phyloP scores from a whole-genome alignment of 2,888 invertebrate species.

The Agriopis leucophaearia region DNA sequence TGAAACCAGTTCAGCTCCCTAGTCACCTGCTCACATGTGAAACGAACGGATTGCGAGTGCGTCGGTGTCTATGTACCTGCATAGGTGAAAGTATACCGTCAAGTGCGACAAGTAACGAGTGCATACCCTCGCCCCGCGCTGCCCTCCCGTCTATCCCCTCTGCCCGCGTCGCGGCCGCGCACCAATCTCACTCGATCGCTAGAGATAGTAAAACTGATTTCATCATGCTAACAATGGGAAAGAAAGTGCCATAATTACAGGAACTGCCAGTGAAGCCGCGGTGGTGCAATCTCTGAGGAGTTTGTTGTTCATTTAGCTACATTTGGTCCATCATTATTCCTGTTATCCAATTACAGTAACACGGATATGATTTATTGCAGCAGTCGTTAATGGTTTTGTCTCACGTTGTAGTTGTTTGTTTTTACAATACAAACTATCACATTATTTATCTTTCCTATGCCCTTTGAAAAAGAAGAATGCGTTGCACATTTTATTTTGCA shows the following conservation, averaged over 20 bases:
- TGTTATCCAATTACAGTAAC: slow-evolving; percentile 14
- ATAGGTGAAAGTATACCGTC: slow-evolving; percentile 81
- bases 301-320: slow-evolving; percentile 22
- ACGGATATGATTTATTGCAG: slow-evolving; percentile 8
- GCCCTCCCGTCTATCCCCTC: slow-evolving; percentile 63
- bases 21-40: slow-evolving; percentile 55
- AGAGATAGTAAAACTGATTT: slow-evolving; percentile 80
- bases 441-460: background rate
- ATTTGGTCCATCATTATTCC: slow-evolving; percentile 27
- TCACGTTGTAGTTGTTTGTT: background rate
- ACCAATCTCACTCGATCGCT: slow-evolving; percentile 79
- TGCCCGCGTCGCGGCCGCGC: slow-evolving; percentile 44
- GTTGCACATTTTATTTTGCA: no score
- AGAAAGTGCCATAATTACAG: slow-evolving; percentile 84
- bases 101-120: slow-evolving; percentile 74
- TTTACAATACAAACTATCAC: background rate
- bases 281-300: slow-evolving; percentile 43
- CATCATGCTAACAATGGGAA: slow-evolving; percentile 80
- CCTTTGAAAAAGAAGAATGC: background rate
- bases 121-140: slow-evolving; percentile 40
- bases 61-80: slow-evolving; percentile 69
- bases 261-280: slow-evolving; percentile 56
- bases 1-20: slow-evolving; percentile 29
- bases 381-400: background rate
- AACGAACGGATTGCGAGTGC: slow-evolving; percentile 67